phyloP scores from a whole-genome alignment of 2,797 vertebrate species.

The Pempheris klunzingeri region DNA sequence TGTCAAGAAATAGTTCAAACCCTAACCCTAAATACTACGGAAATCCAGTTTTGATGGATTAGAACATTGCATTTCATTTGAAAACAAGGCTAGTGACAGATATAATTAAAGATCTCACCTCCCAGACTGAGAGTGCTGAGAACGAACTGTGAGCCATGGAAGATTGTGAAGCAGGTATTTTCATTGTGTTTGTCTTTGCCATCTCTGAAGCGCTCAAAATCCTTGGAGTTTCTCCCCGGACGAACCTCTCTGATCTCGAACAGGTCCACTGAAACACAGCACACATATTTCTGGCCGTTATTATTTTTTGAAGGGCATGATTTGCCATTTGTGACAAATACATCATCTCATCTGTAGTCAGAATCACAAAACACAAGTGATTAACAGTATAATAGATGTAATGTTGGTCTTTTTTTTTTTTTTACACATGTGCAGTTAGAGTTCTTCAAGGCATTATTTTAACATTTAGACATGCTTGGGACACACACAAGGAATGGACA shows the following conservation, averaged over 20 bases:
- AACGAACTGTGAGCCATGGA: constrained; percentile 95
- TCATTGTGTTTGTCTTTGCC: constrained; percentile 83
- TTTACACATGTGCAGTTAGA: neutral
- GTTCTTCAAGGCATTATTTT: neutral
- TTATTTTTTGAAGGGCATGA: neutral
- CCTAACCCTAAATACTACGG: no score
- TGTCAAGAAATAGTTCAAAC: neutral
- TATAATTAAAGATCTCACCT: constrained; percentile 81
- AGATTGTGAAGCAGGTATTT: constrained; percentile 91
- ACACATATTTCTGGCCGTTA: neutral
- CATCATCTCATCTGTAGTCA: neutral
- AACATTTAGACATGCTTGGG: neutral
- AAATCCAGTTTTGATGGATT: neutral
- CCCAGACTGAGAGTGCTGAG: constrained; percentile 95
- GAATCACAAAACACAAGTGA: neutral
- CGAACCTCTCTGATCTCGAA: constrained; percentile 96
- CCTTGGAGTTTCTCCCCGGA: constrained; percentile 93
- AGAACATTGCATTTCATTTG: neutral
- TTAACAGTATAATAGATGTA: neutral
- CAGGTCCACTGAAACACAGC: constrained; percentile 90
- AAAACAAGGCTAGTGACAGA: neutral
- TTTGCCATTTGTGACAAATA: neutral
- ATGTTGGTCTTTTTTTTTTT: neutral
- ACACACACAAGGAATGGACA: no score
- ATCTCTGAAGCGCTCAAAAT: constrained; percentile 95